Conservation (phyloP, 2,797 vertebrate genomes). For the Pyrrhura leucotis region DNA sequence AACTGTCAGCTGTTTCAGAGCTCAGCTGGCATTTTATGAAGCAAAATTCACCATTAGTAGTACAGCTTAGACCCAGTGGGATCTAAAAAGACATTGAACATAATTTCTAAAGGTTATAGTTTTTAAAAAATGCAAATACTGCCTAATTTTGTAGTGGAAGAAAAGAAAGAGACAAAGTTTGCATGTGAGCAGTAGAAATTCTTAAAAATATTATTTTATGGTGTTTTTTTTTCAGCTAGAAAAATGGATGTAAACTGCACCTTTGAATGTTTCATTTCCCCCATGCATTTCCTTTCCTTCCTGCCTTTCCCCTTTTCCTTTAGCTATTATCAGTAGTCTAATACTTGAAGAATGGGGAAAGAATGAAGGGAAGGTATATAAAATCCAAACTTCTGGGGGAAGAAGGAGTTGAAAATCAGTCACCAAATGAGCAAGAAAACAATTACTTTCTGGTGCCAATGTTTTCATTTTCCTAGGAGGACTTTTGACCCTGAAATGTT, state of each 20-base stretch:
- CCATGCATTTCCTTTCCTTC: background rate
- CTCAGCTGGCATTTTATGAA: background rate
- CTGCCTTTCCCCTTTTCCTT: background rate
- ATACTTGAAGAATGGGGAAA: background rate
- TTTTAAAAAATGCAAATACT: background rate
- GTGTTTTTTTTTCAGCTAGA: background rate
- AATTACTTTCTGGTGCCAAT: slow-evolving; percentile 47
- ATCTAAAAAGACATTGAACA: background rate
- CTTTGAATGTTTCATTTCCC: background rate
- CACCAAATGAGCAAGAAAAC: slow-evolving; percentile 55
- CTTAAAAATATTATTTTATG: background rate
- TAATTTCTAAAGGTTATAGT: background rate
- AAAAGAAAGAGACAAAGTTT: background rate
- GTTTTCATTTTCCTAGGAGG: slow-evolving; percentile 52
- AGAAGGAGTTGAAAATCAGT: slow-evolving; percentile 15
- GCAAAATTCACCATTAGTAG: background rate
- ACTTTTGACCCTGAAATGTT: slow-evolving; percentile 65
- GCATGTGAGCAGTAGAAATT: background rate
- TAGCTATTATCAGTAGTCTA: background rate
- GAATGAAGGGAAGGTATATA: background rate
- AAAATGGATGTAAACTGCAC: background rate
- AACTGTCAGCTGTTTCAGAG: background rate
- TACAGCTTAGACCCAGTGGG: background rate
- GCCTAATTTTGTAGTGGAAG: background rate
- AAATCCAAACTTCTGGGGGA: background rate